phyloP scores from a whole-genome alignment of 2,888 invertebrate genomes.

The Sussaba pulchella region DNA sequence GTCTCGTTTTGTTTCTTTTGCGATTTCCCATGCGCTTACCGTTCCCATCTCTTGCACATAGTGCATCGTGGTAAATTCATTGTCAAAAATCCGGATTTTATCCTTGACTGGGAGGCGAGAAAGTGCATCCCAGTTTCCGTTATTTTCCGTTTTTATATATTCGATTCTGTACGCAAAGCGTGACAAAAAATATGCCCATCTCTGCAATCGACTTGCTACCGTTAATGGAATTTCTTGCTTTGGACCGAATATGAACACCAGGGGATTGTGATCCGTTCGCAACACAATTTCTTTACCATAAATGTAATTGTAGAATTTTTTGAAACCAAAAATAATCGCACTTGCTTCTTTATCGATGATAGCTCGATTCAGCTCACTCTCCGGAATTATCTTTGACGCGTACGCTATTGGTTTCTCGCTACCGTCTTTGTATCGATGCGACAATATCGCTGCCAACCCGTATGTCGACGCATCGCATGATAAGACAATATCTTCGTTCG shows the following conservation, averaged over 20 bases:
- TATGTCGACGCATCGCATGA: conserved; percentile 63
- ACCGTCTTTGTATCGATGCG: conserved; percentile 63
- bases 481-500: conserved; percentile 53
- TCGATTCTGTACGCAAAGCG: conserved; percentile 61
- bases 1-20: conserved; percentile 42
- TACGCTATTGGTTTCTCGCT: conserved; percentile 58
- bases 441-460: conserved; percentile 59
- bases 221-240: conserved; percentile 54
- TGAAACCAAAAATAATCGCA: conserved; percentile 61
- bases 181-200: conserved; percentile 61
- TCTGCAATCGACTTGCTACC: conserved; percentile 54
- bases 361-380: conserved; percentile 54
- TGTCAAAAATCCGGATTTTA: conserved; percentile 25
- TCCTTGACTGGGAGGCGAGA: conserved; percentile 56
- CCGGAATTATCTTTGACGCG: conserved; percentile 62
- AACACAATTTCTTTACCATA: conserved; percentile 51
- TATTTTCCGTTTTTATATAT: conserved; percentile 47
- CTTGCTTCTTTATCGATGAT: conserved; percentile 64
- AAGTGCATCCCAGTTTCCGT: conserved; percentile 55
- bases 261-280: conserved; percentile 61
- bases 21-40: conserved; percentile 27
- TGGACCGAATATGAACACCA: conserved; percentile 38
- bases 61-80: conserved; percentile 35
- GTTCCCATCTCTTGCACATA: conserved; percentile 26
- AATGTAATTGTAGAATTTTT: conserved; percentile 61